A percentile compares a stretch with the other conserved stretches of the same genome.
Evolutionary conservation across 2,797 vertebrate species (phyloP).

Genomic region (Chelmon rostratus): DNA sequence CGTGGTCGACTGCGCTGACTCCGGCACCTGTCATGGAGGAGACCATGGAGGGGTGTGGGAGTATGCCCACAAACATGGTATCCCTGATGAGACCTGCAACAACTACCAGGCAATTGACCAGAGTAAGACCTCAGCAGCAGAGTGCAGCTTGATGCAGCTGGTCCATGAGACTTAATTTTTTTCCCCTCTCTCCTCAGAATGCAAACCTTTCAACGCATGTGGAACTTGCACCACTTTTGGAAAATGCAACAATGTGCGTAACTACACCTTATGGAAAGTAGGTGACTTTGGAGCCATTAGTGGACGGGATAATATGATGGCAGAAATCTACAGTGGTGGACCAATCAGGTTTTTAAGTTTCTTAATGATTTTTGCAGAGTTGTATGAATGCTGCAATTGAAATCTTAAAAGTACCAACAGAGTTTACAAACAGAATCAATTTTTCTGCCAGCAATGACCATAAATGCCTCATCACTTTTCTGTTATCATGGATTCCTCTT

Average conservation of each 20-base stretch:
- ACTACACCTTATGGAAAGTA: constrained; percentile 93
- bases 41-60: constrained; percentile 89
- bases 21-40: constrained; percentile 90
- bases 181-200: constrained; percentile 78
- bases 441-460: neutral
- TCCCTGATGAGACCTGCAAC: constrained; percentile 96
- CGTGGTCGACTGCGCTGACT: constrained; percentile 87
- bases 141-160: neutral
- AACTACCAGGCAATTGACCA: constrained; percentile 95
- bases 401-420: neutral
- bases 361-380: neutral
- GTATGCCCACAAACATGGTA: constrained; percentile 88
- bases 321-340: constrained; percentile 90
- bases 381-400: neutral
- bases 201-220: constrained; percentile 91
- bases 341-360: constrained; percentile 88
- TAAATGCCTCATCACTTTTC: neutral
- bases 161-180: neutral
- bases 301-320: constrained; percentile 91
- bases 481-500: neutral
- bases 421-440: too few relatives aligned
- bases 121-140: constrained; percentile 55
- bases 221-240: constrained; percentile 91
- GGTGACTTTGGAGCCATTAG: constrained; percentile 88
- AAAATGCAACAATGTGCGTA: constrained; percentile 85